Conservation (phyloP, 2,888 invertebrate species). For the Harpalus rufipes region DNA sequence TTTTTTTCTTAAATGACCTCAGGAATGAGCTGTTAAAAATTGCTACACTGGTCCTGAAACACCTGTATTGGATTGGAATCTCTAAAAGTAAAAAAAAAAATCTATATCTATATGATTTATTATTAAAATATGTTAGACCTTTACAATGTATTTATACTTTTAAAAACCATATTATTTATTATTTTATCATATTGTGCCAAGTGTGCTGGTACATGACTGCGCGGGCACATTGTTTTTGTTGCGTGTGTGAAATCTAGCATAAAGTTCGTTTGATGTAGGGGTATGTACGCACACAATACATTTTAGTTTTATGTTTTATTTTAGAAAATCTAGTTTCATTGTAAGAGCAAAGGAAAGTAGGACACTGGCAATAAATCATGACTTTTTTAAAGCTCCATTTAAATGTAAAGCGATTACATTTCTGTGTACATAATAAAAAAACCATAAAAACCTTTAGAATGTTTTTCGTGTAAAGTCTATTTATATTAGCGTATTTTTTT, state of each 20-base stretch:
- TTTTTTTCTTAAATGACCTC: too few relatives aligned
- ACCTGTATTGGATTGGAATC: too few relatives aligned
- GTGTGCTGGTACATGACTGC: not conserved
- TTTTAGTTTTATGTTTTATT: constrained; percentile 23
- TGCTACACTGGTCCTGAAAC: too few relatives aligned
- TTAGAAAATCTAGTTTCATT: constrained; percentile 34
- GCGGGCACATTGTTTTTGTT: constrained; percentile 9
- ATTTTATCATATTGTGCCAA: constrained; percentile 1
- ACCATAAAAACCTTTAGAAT: not conserved
- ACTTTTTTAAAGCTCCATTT: constrained; percentile 39
- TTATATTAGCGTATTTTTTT: constrained; percentile 5
- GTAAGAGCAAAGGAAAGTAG: constrained; percentile 25
- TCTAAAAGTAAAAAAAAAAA: too few relatives aligned
- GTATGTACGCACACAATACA: not conserved
- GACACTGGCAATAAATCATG: constrained; percentile 30
- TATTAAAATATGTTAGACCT: too few relatives aligned
- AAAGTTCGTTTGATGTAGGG: constrained; percentile 11
- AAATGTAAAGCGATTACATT: constrained; percentile 46
- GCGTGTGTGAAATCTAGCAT: constrained; percentile 21
- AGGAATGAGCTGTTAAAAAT: too few relatives aligned
- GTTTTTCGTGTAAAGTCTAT: not conserved
- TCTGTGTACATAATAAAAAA: constrained; percentile 5
- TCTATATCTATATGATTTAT: not conserved
- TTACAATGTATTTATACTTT: not conserved
- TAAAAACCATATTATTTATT: not conserved